Evolutionary conservation across 2,113 vertebrate species (phyloP), one percentile per base, ranked within the genome.

Genomic region (Ceyx margarethae): DNA sequence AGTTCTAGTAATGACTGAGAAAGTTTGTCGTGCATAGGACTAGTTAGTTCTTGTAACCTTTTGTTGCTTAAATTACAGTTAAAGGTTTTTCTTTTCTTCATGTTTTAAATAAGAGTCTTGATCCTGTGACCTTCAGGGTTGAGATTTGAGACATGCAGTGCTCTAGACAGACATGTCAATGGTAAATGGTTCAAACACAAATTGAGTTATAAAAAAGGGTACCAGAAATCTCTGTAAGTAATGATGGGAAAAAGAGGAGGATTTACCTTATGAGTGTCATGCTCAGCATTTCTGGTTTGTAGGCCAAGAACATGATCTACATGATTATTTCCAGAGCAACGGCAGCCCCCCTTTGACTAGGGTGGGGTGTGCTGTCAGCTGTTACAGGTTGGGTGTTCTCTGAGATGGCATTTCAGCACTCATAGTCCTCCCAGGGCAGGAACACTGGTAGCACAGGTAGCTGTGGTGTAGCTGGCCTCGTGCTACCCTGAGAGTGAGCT

Each of bases 1-100:
- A 69, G 81, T 75, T 93, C 86, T 93, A 89, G 96, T 94, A 74
- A 31, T 90, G 74, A 78, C 87, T 85, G 90, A 94, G 91, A 61
- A 92, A 85, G 94, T 79, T 93, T 94, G 91, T 97, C 35, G 78
- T 96, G 94, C 84, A 81, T 97, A 97, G 96, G 93, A 64, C 69
- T 97, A 97, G 96, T 91, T 94, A 96, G 95, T 89, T 89, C 75
- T 50, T 3, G 68, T 97, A 94, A 94, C 43, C 50, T 96, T 96
- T 89, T 53, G 28, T 92, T 94, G 91, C 90, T 91, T 93, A 81
- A 75, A 62, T 58, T 71, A 43, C 80, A 81, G 33, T 72, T 90
- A 93, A 62, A 82, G 79, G 95, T 74, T 89, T 50, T 66, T 92
- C 88, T 69, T 74, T 79, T 87, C 50, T 68, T 74, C 22, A 60